phyloP scores from a whole-genome alignment of 2,113 vertebrate species.

The Elachura formosa region DNA sequence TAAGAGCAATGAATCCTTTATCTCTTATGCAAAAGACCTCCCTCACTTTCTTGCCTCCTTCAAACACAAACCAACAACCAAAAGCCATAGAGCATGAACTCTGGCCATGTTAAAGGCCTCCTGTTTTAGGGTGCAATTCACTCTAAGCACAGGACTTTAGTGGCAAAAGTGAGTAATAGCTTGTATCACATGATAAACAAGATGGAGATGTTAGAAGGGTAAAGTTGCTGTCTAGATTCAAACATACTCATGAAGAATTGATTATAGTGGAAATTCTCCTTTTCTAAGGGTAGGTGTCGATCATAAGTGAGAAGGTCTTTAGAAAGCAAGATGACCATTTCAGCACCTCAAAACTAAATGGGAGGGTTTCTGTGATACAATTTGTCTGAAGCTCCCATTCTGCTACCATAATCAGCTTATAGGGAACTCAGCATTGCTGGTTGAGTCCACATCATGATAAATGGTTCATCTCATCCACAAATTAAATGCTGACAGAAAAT shows the following conservation, averaged over 20 bases:
- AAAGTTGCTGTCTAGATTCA: not conserved
- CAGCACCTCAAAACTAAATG: not conserved
- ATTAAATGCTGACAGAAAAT: not conserved
- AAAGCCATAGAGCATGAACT: too few species aligned
- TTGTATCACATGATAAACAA: too few species aligned
- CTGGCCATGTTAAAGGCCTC: too few species aligned
- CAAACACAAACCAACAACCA: too few species aligned
- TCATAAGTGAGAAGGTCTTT: not conserved
- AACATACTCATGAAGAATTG: not conserved
- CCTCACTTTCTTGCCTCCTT: too few species aligned
- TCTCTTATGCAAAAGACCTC: too few species aligned
- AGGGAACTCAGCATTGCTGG: not conserved
- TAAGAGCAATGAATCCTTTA: too few species aligned
- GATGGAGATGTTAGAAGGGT: not conserved
- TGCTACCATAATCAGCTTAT: not conserved
- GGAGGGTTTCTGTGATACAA: not conserved
- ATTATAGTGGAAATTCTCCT: not conserved
- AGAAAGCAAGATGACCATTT: not conserved
- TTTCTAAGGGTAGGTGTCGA: not conserved
- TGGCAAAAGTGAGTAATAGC: too few species aligned
- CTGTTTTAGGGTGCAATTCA: too few species aligned
- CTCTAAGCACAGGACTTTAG: too few species aligned
- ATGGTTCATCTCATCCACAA: not conserved
- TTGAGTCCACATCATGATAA: not conserved
- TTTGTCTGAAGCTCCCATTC: not conserved